A percentile compares a stretch with the other conserved stretches of the same genome.
These are phyloP conservation scores for Euplexia lucipara DNA, from an alignment of 2,888 invertebrate genomes.

Conservation along the genomic window DNA sequence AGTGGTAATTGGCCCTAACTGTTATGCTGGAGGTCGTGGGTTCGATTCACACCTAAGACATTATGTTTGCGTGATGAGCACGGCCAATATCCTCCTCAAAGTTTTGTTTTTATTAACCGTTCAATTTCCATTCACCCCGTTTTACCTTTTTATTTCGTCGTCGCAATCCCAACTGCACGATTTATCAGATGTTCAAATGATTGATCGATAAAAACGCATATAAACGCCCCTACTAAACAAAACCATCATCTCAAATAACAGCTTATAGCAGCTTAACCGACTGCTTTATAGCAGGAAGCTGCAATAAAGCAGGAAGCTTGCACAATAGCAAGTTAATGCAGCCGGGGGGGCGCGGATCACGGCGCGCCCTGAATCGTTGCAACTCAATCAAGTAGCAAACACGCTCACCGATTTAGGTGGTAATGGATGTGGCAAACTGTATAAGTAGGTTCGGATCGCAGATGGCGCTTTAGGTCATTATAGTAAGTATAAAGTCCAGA, in stretches of 20 bases:
- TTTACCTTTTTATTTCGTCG: no score
- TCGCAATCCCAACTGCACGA: no score
- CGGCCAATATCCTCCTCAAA: no score
- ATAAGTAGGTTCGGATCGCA: background rate
- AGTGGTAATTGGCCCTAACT: no score
- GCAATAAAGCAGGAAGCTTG: conserved; percentile 42
- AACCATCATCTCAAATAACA: conserved; percentile 26
- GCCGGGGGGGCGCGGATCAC: conserved; percentile 34
- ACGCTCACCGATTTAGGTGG: background rate
- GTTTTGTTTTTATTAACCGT: no score
- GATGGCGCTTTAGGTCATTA: no score
- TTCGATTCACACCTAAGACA: no score
- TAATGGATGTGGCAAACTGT: conserved; percentile 19
- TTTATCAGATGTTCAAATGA: background rate
- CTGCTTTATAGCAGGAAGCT: conserved; percentile 27
- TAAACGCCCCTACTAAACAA: background rate
- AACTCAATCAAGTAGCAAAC: conserved; percentile 60
- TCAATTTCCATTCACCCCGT: no score
- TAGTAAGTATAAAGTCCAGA: no score
- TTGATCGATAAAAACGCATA: no score
- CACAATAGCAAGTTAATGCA: conserved; percentile 53
- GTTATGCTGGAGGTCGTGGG: no score
- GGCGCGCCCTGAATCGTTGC: conserved; percentile 55
- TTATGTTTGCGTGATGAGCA: no score
- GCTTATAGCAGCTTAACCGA: conserved; percentile 23